Evolutionary conservation across 1,140 invertebrate species (phyloP).

Genomic region (Whitmania pigra): DNA sequence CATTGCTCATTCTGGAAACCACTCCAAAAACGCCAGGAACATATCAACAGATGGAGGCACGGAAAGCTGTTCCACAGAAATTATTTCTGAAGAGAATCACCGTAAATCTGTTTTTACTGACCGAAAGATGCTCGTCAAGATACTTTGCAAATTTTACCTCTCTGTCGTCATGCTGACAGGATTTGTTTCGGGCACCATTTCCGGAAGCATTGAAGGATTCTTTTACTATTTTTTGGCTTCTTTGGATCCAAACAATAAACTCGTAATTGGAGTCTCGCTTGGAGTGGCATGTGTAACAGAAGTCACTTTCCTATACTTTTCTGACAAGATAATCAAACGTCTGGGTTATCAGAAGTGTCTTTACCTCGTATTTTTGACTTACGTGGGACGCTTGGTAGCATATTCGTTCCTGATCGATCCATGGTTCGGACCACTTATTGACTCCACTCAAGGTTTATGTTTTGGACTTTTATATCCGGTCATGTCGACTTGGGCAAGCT

Average conservation of each 20-base stretch:
- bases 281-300: conserved; percentile 69
- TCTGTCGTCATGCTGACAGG: neutral
- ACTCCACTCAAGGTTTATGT: conserved; percentile 73
- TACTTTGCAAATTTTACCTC: no score
- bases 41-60: no score
- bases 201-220: conserved; percentile 69
- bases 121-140: no score
- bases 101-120: no score
- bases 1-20: conserved; percentile 16
- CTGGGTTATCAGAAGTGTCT: conserved; percentile 70
- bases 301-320: conserved; percentile 64
- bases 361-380: conserved; percentile 62
- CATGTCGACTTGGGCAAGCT: conserved; percentile 74
- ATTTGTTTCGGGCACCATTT: conserved; percentile 42
- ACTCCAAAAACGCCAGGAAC: no score
- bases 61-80: no score
- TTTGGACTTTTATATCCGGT: conserved; percentile 77
- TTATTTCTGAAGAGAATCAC: no score
- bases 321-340: conserved; percentile 62
- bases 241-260: conserved; percentile 56
- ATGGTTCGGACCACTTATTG: conserved; percentile 61
- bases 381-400: conserved; percentile 61
- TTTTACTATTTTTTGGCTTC: conserved; percentile 73
- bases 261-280: conserved; percentile 65
- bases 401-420: conserved; percentile 68